Percentiles rank a stretch among this genome's conserved stretches.
Conservation (phyloP, 2,113 vertebrate genomes). For the Muntiacus reevesi region DNA sequence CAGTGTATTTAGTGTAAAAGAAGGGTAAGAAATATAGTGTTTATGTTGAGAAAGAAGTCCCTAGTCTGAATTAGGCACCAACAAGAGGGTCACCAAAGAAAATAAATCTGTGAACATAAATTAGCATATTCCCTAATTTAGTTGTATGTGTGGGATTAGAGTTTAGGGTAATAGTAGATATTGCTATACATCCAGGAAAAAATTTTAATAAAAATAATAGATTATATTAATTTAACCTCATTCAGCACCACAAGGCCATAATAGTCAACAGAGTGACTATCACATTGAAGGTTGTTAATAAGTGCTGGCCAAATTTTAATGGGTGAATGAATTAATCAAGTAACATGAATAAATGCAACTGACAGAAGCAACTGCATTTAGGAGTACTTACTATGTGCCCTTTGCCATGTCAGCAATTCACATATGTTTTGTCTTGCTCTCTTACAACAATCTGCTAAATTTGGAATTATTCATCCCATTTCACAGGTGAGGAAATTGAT, state of each 20-base stretch:
- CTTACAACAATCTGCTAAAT: not conserved
- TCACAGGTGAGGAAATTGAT: not conserved
- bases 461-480: not conserved
- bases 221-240: constrained; percentile 1
- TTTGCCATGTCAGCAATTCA: not conserved
- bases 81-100: not conserved
- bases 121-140: not conserved
- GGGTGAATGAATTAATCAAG: not conserved
- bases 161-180: not conserved
- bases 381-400: not conserved
- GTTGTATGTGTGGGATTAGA: not conserved
- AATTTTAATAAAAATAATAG: not conserved
- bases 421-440: not conserved
- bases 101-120: not conserved
- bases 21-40: not conserved
- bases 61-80: not conserved
- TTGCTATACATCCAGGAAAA: not conserved
- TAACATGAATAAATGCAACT: not conserved
- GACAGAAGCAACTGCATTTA: not conserved
- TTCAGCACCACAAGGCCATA: not conserved
- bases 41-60: not conserved
- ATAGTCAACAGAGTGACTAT: not conserved
- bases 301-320: not conserved
- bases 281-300: not conserved
- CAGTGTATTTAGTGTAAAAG: not conserved